phyloP scores from a whole-genome alignment of 2,888 invertebrate species.

The Nebria brevicollis region DNA sequence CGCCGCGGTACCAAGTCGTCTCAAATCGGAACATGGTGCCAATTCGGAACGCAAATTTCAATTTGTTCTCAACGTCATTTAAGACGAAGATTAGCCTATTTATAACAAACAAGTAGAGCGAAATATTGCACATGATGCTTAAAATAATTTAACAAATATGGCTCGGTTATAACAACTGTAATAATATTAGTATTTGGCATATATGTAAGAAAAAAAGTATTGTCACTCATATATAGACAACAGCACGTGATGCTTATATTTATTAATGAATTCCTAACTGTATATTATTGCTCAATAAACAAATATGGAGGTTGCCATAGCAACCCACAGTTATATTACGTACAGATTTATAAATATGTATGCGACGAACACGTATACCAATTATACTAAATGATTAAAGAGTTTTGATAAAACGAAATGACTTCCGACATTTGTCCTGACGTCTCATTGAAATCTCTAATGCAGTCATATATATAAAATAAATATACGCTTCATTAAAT shows the following conservation, averaged over 20 bases:
- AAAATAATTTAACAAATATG: not conserved
- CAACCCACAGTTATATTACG: slow-evolving; percentile 11
- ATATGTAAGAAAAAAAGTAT: not conserved
- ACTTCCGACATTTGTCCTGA: no score
- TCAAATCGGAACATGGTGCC: no score
- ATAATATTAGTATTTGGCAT: no score
- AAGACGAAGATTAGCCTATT: not conserved
- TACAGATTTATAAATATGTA: not conserved
- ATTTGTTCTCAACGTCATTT: not conserved
- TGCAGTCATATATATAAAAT: no score
- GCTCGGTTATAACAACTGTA: not conserved
- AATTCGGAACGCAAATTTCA: no score
- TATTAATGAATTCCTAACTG: slow-evolving; percentile 19
- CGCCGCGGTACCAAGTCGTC: no score
- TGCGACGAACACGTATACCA: not conserved
- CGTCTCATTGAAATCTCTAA: no score
- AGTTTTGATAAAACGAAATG: no score
- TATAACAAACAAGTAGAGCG: not conserved
- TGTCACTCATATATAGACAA: not conserved
- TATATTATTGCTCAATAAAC: slow-evolving; percentile 13
- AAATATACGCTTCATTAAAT: no score
- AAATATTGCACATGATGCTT: not conserved
- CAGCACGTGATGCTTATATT: slow-evolving; percentile 6
- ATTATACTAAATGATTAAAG: not conserved
- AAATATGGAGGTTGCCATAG: slow-evolving; percentile 15